Conservation (phyloP, 2,797 vertebrate species). For the Poecilia velifera region DNA sequence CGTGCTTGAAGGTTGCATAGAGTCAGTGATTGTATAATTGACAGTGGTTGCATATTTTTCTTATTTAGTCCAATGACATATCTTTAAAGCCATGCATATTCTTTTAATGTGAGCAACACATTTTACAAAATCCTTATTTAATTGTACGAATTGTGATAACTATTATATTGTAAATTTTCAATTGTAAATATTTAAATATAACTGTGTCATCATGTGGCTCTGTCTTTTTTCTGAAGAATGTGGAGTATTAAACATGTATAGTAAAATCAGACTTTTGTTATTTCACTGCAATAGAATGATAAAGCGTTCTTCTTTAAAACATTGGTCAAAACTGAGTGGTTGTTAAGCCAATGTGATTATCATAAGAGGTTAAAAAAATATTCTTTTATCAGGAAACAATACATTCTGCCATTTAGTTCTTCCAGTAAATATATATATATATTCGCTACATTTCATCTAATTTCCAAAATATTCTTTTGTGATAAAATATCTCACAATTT, state of each 20-base stretch:
- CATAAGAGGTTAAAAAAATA: conserved; percentile 3
- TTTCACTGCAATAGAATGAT: neutral
- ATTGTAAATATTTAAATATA: conserved; percentile 75
- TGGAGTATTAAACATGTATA: conserved; percentile 81
- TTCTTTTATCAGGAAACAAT: conserved; percentile 14
- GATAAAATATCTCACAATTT: conserved; percentile 11
- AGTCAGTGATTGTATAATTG: conserved; percentile 41
- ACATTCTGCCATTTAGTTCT: conserved; percentile 12
- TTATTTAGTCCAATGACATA: conserved; percentile 44
- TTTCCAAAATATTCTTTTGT: conserved; percentile 5
- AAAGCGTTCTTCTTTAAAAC: neutral
- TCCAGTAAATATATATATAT: neutral
- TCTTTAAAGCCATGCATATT: conserved; percentile 69
- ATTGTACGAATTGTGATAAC: conserved; percentile 78
- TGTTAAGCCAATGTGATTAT: conserved; percentile 9
- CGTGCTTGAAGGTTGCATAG: neutral
- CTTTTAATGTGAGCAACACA: conserved; percentile 62
- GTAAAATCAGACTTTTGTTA: conserved; percentile 51
- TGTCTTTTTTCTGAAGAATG: conserved; percentile 77
- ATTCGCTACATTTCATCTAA: conserved; percentile 17
- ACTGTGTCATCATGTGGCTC: conserved; percentile 77
- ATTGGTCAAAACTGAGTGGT: neutral
- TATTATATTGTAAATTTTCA: conserved; percentile 82
- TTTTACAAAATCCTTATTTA: conserved; percentile 67
- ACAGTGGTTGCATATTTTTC: conserved; percentile 12